These are phyloP conservation scores for Avahi laniger DNA, from an alignment of 2,797 vertebrate species.

Conservation along the genomic window DNA sequence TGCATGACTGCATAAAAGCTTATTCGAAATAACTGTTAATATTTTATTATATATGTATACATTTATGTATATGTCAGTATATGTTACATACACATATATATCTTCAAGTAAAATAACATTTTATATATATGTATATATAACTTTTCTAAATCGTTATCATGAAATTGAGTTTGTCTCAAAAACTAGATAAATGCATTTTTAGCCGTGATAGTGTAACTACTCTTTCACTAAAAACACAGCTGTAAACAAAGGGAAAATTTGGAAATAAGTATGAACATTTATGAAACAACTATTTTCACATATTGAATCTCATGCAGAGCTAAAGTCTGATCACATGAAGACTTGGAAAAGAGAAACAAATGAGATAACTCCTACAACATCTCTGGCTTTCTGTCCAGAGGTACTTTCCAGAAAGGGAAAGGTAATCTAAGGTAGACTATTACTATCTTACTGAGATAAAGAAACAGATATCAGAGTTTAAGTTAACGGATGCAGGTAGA, in stretches of 20 bases:
- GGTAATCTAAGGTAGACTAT: neutral
- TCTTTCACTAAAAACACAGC: neutral
- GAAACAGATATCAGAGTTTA: neutral
- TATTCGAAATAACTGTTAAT: neutral
- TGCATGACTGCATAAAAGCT: neutral
- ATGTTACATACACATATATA: no score
- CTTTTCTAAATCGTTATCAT: neutral
- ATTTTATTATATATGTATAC: neutral
- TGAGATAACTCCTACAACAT: neutral
- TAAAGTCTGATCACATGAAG: neutral
- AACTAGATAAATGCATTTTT: neutral
- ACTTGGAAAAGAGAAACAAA: neutral
- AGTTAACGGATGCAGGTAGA: neutral
- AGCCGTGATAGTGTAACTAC: neutral
- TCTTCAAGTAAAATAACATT: neutral
- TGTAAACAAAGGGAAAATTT: neutral
- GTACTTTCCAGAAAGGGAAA: neutral
- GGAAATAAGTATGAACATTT: neutral
- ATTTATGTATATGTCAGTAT: neutral
- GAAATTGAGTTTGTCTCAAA: neutral
- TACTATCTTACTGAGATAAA: neutral
- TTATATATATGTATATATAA: neutral
- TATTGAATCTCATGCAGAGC: neutral
- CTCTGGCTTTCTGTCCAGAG: neutral
- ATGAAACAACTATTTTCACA: neutral